These are phyloP conservation scores for Psittacula echo DNA, from an alignment of 2,797 vertebrate genomes.

Conservation along the genomic window DNA sequence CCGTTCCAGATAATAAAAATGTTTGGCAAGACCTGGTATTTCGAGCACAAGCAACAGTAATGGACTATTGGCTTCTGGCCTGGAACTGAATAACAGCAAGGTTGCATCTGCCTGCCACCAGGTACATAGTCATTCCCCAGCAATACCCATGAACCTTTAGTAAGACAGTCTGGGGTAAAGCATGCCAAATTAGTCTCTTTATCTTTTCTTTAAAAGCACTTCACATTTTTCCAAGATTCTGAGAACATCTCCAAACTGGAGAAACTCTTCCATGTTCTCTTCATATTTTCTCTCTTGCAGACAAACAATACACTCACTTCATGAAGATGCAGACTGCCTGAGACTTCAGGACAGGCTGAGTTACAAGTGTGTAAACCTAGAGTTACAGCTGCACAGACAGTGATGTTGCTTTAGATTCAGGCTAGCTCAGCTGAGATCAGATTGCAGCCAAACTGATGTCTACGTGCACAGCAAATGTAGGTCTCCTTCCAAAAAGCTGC, in stretches of 20 bases:
- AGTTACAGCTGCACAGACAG: background rate
- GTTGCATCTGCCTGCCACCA: background rate
- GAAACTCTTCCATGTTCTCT: background rate
- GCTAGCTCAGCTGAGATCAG: background rate
- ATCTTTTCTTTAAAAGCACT: background rate
- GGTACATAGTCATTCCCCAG: background rate
- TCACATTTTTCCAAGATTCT: background rate
- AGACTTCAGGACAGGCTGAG: background rate
- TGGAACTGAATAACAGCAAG: background rate
- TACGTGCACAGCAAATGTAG: background rate
- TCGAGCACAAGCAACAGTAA: background rate
- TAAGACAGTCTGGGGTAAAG: background rate
- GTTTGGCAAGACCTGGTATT: background rate
- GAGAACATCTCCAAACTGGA: background rate
- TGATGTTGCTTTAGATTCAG: background rate
- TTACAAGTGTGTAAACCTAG: background rate
- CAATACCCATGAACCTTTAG: background rate
- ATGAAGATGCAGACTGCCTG: background rate
- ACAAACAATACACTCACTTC: background rate
- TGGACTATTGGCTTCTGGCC: background rate
- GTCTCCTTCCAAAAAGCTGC: slow-evolving; percentile 1
- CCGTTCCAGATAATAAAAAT: background rate
- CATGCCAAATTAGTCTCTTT: background rate
- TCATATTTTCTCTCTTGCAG: background rate
- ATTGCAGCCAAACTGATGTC: background rate